Evolutionary conservation across 2,113 vertebrate genomes (phyloP).

Genomic region (Lepus europaeus): DNA sequence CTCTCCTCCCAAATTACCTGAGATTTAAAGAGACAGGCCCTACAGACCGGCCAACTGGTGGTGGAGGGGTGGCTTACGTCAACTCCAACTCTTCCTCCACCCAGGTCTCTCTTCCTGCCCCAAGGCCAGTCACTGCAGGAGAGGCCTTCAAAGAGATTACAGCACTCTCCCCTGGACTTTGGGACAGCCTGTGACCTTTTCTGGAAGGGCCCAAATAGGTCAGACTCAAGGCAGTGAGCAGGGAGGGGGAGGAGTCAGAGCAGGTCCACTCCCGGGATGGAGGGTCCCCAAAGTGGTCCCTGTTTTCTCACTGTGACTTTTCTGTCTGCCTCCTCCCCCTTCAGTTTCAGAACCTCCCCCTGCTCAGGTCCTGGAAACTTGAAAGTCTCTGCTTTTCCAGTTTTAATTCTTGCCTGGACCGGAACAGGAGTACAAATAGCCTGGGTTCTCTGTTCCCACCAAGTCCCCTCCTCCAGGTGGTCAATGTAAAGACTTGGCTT

Average conservation of each 20-base stretch:
- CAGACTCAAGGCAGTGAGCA: not conserved
- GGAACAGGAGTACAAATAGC: not conserved
- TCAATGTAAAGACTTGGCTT: not conserved
- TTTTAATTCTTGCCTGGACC: not conserved
- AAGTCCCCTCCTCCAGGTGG: not conserved
- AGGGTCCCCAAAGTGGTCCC: too few relatives aligned
- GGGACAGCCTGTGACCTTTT: constrained; percentile 45
- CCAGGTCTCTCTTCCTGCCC: constrained; percentile 3
- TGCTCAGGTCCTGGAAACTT: not conserved
- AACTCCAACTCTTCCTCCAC: constrained; percentile 22
- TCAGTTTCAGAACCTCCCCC: not conserved
- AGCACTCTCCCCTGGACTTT: constrained; percentile 63
- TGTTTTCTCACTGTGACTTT: too few relatives aligned
- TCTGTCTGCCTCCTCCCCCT: not conserved
- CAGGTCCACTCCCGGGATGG: not conserved
- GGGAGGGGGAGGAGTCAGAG: not conserved
- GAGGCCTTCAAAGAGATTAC: constrained; percentile 24
- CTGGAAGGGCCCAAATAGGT: constrained; percentile 14
- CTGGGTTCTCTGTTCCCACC: not conserved
- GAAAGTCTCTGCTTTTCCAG: not conserved
- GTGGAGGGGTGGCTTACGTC: not conserved
- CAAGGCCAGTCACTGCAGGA: not conserved
- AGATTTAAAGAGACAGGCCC: constrained; percentile 83
- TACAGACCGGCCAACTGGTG: not conserved
- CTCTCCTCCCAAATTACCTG: constrained; percentile 82